These are phyloP conservation scores for Eospalax fontanierii DNA, from an alignment of 2,797 vertebrate genomes.

Conservation along the genomic window DNA sequence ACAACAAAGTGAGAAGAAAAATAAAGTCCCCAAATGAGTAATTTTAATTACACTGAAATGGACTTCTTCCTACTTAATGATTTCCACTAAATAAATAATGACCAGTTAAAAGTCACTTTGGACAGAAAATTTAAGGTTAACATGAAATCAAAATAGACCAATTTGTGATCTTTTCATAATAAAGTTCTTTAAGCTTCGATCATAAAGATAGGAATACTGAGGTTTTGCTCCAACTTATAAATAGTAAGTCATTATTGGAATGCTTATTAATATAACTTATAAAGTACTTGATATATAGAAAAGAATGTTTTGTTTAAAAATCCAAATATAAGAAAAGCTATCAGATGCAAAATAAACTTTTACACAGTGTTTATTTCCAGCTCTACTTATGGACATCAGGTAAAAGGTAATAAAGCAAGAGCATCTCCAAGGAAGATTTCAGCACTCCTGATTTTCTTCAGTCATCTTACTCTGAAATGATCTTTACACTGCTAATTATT, in stretches of 20 bases:
- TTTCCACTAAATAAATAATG: conserved; percentile 11
- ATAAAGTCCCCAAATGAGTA: neutral
- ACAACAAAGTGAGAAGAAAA: neutral
- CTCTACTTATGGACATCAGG: neutral
- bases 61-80: neutral
- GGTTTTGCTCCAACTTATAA: neutral
- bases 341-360: conserved; percentile 13
- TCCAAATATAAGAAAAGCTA: neutral
- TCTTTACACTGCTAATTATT: neutral
- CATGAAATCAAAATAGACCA: neutral
- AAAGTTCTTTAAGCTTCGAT: neutral
- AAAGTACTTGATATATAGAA: neutral
- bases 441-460: conserved; percentile 7
- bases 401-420: neutral
- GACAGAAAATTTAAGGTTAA: neutral
- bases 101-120: neutral
- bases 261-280: conserved; percentile 32
- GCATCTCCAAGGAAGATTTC: conserved; percentile 7
- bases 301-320: conserved; percentile 32
- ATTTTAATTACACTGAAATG: conserved; percentile 39
- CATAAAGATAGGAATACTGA: neutral
- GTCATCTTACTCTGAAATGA: neutral
- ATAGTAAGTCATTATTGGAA: neutral
- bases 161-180: neutral
- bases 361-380: neutral